A percentile compares a stretch with the other conserved stretches of the same genome.
Evolutionary conservation across 1,140 invertebrate species (phyloP).

Genomic region (Drosophila persimilis): DNA sequence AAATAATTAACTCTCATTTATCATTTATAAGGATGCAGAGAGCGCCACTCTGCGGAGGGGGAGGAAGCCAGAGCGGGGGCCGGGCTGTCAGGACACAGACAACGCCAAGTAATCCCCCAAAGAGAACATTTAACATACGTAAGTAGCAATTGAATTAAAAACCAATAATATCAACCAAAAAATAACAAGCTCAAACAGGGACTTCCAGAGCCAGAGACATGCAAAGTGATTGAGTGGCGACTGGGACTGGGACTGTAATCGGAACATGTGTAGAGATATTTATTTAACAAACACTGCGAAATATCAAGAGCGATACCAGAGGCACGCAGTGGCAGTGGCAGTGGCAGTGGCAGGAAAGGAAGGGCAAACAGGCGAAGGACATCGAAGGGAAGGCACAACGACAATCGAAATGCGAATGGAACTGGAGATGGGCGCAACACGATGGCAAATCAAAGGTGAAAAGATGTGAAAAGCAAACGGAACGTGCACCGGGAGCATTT

Average conservation of each 20-base stretch:
- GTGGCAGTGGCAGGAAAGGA: background rate
- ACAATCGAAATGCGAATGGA: slow-evolving; percentile 35
- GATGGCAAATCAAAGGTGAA: slow-evolving; percentile 74
- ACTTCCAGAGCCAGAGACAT: background rate
- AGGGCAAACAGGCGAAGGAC: slow-evolving; percentile 11
- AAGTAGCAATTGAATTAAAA: slow-evolving; percentile 74
- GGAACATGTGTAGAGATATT: slow-evolving; percentile 66
- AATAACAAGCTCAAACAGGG: slow-evolving; percentile 23
- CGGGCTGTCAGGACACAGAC: slow-evolving; percentile 8
- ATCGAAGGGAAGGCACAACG: slow-evolving; percentile 13
- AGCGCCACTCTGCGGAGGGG: no score
- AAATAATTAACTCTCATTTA: slow-evolving; percentile 71
- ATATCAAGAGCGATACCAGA: slow-evolving; percentile 23
- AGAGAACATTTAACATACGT: slow-evolving; percentile 68
- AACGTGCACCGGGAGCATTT: slow-evolving; percentile 56
- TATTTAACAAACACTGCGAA: slow-evolving; percentile 65
- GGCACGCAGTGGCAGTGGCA: slow-evolving; percentile 4
- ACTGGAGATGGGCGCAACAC: background rate
- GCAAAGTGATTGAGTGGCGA: background rate
- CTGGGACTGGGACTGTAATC: background rate
- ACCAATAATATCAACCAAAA: slow-evolving; percentile 69
- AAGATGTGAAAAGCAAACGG: slow-evolving; percentile 72
- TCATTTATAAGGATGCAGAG: slow-evolving; percentile 44
- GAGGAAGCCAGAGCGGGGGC: background rate
- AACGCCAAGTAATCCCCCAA: slow-evolving; percentile 59